Base-by-base conservation (phyloP, 2,113 vertebrate genomes). In the Tupaia tana region DNA sequence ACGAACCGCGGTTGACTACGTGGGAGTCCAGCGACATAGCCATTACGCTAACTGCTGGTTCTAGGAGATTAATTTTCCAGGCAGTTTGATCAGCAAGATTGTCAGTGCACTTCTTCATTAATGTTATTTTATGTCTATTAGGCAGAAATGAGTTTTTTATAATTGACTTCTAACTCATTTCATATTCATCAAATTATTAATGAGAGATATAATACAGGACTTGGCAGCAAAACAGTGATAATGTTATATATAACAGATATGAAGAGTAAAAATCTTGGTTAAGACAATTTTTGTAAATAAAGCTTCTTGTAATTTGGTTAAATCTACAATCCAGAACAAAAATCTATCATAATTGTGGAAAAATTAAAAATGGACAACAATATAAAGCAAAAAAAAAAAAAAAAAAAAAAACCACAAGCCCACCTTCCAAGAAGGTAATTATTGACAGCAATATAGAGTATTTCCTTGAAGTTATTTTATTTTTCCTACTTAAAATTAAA, bases 51-150 rank as follows among this genome's bases (percentile, higher is more conserved):
- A n/a, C n/a, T n/a, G n/a, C n/a, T n/a, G n/a, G n/a, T n/a, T n/a
- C n/a, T n/a, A 31, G 52, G 31, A 83, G 58, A 34, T 97, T 96
- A 87, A 86, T 97, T 97, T 97, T 92, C 90, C 73, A 88, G 94
- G 93, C 77, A 89, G 69, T 91, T 96, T 96, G 87, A 91, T 91
- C 91, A 95, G 90, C 89, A 95, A 9, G 9, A 89, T 87, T 86
- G 87, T 92, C 89, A 96, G 92, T n/a, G 52, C 61, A 71, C 69
- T 92, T 88, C 61, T 96, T 7, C 1, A 0, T 80, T 96, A 83
- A 54, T 86, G 85, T 67, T 97, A 95, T 73, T 97, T 96, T 86
- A 97, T 93, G 90, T 97, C 52, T 91, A 89, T 93, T 98, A 92
- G 91, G 79, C 61, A 91, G 77, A 96, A 84, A 97, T 95, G 52